phyloP scores from a whole-genome alignment of 2,797 vertebrate species.

The Cetoscarus ocellatus region DNA sequence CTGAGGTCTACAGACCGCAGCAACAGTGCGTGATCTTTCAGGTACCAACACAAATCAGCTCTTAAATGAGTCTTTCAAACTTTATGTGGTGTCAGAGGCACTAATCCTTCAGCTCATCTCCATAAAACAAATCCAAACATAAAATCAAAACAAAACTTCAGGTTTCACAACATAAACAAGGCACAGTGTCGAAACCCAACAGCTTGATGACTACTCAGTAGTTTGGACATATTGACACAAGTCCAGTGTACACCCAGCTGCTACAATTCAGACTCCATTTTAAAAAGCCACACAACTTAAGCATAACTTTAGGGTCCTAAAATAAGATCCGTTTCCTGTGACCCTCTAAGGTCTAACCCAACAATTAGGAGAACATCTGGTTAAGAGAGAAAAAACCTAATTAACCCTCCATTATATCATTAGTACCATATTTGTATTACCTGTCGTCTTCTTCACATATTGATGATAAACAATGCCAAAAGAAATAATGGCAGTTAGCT shows the following conservation, averaged over 20 bases:
- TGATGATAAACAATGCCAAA: background rate
- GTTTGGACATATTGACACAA: slow-evolving; percentile 14
- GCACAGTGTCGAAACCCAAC: slow-evolving; percentile 37
- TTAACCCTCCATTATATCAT: background rate
- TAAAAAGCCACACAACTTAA: background rate
- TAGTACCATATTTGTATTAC: slow-evolving; percentile 36
- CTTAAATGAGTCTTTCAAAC: background rate
- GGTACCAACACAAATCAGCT: slow-evolving; percentile 8
- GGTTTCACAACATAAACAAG: slow-evolving; percentile 44
- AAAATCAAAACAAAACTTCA: slow-evolving; percentile 4
- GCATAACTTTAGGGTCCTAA: background rate
- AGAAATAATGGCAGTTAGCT: background rate
- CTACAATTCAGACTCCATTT: background rate
- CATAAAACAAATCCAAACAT: background rate
- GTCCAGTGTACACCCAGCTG: slow-evolving; percentile 8
- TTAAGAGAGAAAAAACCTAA: background rate
- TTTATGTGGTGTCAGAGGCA: slow-evolving; percentile 27
- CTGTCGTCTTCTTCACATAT: background rate
- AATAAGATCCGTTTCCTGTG: slow-evolving; percentile 1
- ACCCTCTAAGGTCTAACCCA: background rate
- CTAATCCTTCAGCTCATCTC: slow-evolving; percentile 2
- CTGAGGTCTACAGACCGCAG: background rate
- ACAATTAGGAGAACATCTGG: background rate
- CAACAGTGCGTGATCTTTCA: slow-evolving; percentile 13
- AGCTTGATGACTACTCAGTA: slow-evolving; percentile 16